Base-by-base conservation (phyloP, 2,888 invertebrate species). In the Bhutanitis thaidina region DNA sequence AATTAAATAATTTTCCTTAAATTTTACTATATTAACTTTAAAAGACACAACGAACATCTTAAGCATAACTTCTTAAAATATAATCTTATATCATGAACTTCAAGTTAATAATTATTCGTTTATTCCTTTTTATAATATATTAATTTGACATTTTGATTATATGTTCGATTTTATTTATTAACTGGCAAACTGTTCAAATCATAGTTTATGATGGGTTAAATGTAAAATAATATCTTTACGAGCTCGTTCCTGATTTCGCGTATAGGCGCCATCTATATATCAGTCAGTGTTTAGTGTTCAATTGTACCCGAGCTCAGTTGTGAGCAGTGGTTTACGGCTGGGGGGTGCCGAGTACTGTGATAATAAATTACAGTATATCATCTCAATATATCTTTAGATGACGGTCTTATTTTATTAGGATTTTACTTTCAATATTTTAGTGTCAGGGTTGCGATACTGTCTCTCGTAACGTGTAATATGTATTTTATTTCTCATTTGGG, bases 191-290 rank as follows among this genome's bases (percentile, higher is more conserved):
- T 64, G 64, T 65, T 72, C 76, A 77, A 77, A 74, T 73, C 68
- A 72, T 71, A 64, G 63, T 74, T 80, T 75, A 79, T 68, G 72
- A 69, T 61, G 67, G 67, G 68, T 71, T 74, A 67, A 73, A 77
- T 69, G 69, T 64, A 62, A 74, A 74, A 74, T 72, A 71, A 75
- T 70, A 73, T 71, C 69, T 77, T 79, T 77, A 82, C 66, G 75
- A 75, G 64, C 67, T 50, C 70, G 72, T 74, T 67, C 68, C 65
- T 64, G 66, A 67, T 71, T 70, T 69, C 56, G 62, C 64, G 56
- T 57, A 60, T 64, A 66, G 69, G 76, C 77, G 77, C 74, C 76
- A 69, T 67, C 67, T 72, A 70, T 75, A 72, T 71, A 67, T 69
- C 65, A 69, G 60, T 58, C 60, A 54, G 55, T 52, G 38, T 49